These are phyloP conservation scores for Notolabrus celidotus DNA, from an alignment of 2,797 vertebrate genomes.

Conservation along the genomic window DNA sequence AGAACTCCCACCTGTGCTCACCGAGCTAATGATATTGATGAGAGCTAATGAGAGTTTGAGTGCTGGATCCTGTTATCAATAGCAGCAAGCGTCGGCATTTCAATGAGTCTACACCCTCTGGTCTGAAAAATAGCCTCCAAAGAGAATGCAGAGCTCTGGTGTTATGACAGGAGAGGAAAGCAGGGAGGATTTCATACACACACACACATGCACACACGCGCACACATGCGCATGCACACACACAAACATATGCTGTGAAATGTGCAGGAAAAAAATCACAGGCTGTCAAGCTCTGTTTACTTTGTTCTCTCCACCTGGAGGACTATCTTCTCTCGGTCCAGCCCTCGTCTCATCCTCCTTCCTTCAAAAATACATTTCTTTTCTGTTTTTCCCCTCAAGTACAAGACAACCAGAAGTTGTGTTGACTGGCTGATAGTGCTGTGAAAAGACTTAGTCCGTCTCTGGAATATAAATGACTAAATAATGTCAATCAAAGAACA, in stretches of 20 bases:
- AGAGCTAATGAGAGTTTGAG: slow-evolving; percentile 8
- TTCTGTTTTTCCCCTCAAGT: slow-evolving; percentile 16
- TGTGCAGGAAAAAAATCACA: slow-evolving; percentile 64
- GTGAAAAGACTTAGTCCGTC: slow-evolving; percentile 18
- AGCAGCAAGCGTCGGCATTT: slow-evolving; percentile 36
- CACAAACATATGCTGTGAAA: slow-evolving; percentile 37
- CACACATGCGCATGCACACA: slow-evolving; percentile 12
- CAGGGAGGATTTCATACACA: slow-evolving; percentile 27
- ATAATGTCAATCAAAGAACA: slow-evolving; percentile 52
- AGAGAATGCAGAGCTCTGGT: slow-evolving; percentile 52
- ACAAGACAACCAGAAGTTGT: slow-evolving; percentile 40
- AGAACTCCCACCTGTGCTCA: background rate
- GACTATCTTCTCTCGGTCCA: slow-evolving; percentile 48
- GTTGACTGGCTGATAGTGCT: slow-evolving; percentile 42
- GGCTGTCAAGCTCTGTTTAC: slow-evolving; percentile 76
- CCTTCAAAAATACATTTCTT: slow-evolving; percentile 48
- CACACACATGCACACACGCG: slow-evolving; percentile 7
- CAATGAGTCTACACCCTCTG: slow-evolving; percentile 44
- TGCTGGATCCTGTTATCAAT: slow-evolving; percentile 28
- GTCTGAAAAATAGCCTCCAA: slow-evolving; percentile 47
- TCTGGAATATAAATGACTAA: slow-evolving; percentile 51
- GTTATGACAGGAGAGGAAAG: slow-evolving; percentile 68
- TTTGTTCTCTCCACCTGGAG: slow-evolving; percentile 64
- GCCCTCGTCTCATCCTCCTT: slow-evolving; percentile 29
- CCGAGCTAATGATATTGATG: slow-evolving; percentile 4